Evolutionary conservation across 2,113 vertebrate genomes (phyloP), one percentile per base, ranked within the genome.

Genomic region (Lamprologus lemairii): DNA sequence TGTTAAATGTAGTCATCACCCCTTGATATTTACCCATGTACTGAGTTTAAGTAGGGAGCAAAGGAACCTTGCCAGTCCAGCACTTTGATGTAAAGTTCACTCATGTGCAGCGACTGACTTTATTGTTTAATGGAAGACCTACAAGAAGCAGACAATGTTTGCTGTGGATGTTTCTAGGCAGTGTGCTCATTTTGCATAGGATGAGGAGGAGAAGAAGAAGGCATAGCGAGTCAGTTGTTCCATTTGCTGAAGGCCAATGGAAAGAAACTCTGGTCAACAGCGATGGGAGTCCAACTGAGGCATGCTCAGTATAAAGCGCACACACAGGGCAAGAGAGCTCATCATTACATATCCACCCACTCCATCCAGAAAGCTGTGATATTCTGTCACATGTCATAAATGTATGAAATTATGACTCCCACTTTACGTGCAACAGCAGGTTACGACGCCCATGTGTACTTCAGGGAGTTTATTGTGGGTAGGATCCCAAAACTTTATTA

Each of bases 181-280:
- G 80, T 80, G 87, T 4, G 19, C 68, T 89, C 42, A 1, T 89
- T 47, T 85, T 87, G 87, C 86, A 92, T 88, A 91, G 84, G 91
- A 90, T 92, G 90, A 94, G 86, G 88, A 68, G 35, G 81, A 91
- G 42, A 47, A 75, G 63, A 81, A n/a, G 85, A 90, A 92, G 89
- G 80, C 88, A 91, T 91, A 88, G 53, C 13, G 73, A 94, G 90
- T 96, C 95, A 96, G 91, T 94, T 95, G 93, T 96, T 95, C 95
- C 95, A 28, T 94, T 93, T 83, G 54, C 40, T 83, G 86, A 78
- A 73, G 78, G 93, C 95, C 94, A 96, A 89, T 82, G 94, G 95
- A 95, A 95, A 94, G 86, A 95, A 95, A 94, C 83, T 89, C 81
- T 87, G 92, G 89, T 93, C 84, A 90, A 89, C 87, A 81, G 89